Percentiles rank a stretch among this genome's conserved stretches.
Evolutionary conservation across 2,888 invertebrate species (phyloP).

Genomic region (Drosophila merina): DNA sequence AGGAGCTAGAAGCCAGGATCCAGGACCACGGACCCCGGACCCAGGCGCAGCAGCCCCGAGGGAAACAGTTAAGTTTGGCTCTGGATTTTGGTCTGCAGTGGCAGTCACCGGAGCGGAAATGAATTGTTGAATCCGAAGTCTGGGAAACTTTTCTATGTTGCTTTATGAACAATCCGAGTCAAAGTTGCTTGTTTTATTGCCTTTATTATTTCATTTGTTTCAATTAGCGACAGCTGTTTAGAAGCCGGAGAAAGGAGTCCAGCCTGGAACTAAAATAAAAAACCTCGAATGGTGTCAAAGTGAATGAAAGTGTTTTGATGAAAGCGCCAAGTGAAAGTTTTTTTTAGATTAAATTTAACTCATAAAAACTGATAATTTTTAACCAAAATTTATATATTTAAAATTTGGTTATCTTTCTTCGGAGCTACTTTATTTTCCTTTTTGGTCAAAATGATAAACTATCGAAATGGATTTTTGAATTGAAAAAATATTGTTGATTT

Average conservation of each 20-base stretch:
- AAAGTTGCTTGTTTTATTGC: constrained; percentile 44
- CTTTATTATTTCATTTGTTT: constrained; percentile 45
- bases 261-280: constrained; percentile 18
- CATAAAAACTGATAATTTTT: too few relatives aligned
- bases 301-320: constrained; percentile 2
- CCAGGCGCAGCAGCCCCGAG: constrained; percentile 4
- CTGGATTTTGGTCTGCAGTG: not conserved
- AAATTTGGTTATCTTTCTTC: too few relatives aligned
- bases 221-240: constrained; percentile 47
- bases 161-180: constrained; percentile 46
- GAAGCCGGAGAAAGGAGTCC: constrained; percentile 16
- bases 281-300: constrained; percentile 4
- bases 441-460: too few relatives aligned
- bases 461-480: too few relatives aligned
- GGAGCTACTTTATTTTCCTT: too few relatives aligned
- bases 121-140: constrained; percentile 43
- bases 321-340: not conserved
- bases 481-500: too few relatives aligned
- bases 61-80: constrained; percentile 31
- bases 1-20: constrained; percentile 13
- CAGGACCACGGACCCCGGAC: not conserved
- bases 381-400: too few relatives aligned
- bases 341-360: not conserved
- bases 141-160: constrained; percentile 34
- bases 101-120: constrained; percentile 47